These are phyloP conservation scores for Phortica variegata DNA, from an alignment of 1,140 invertebrate genomes.

Conservation along the genomic window DNA sequence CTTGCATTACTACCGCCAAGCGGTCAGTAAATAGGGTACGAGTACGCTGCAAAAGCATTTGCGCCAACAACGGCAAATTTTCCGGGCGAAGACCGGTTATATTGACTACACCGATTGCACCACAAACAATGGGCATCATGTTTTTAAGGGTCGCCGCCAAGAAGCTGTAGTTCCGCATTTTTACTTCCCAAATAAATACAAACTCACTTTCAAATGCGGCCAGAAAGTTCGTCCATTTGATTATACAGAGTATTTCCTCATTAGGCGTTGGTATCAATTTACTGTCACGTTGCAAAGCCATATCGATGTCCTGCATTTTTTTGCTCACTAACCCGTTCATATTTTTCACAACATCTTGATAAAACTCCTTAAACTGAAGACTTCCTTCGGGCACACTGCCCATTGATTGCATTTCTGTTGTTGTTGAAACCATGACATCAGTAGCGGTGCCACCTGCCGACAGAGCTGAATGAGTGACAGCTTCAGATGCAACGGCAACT, in stretches of 20 bases:
- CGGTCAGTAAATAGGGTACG: constrained; percentile 28
- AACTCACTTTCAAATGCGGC: constrained; percentile 36
- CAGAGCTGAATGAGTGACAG: background rate
- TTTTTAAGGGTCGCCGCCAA: constrained; percentile 43
- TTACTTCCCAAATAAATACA: constrained; percentile 48
- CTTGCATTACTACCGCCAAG: constrained; percentile 50
- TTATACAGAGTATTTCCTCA: constrained; percentile 46
- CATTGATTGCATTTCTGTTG: constrained; percentile 1
- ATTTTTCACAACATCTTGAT: constrained; percentile 42
- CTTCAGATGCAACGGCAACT: constrained; percentile 1
- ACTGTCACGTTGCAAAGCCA: constrained; percentile 44
- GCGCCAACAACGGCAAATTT: constrained; percentile 31
- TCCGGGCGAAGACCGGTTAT: constrained; percentile 20
- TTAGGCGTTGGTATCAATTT: constrained; percentile 49
- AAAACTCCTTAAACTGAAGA: constrained; percentile 17
- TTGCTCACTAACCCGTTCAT: constrained; percentile 50
- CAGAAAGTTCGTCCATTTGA: constrained; percentile 49
- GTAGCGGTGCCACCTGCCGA: background rate
- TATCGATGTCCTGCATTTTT: constrained; percentile 53
- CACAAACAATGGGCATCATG: constrained; percentile 40
- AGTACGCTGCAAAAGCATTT: constrained; percentile 33
- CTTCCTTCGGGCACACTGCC: background rate
- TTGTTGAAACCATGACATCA: constrained; percentile 6
- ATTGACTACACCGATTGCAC: constrained; percentile 40
- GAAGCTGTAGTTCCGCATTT: constrained; percentile 32